These are phyloP conservation scores for Agonopterix heracliana DNA, from an alignment of 2,888 invertebrate species.

Conservation along the genomic window DNA sequence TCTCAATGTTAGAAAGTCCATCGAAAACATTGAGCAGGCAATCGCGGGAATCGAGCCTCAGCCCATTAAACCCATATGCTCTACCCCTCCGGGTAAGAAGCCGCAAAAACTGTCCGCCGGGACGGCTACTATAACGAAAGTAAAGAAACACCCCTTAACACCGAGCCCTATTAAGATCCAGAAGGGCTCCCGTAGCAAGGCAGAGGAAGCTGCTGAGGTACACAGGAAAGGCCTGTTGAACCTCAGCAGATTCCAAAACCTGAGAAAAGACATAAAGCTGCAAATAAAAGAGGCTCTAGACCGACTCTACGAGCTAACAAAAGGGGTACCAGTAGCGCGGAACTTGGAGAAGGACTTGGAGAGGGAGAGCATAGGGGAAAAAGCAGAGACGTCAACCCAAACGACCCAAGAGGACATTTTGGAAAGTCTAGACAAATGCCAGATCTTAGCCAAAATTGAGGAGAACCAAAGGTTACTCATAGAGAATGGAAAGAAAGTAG, in stretches of 20 bases:
- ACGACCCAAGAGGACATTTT: neutral
- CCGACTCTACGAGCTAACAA: neutral
- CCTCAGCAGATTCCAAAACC: neutral
- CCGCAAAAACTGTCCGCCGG: neutral
- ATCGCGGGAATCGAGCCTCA: neutral
- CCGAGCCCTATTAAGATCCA: neutral
- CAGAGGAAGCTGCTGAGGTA: neutral
- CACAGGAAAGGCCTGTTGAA: neutral
- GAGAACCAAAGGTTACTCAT: constrained; percentile 2
- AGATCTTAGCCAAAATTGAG: constrained; percentile 2
- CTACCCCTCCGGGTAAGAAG: neutral
- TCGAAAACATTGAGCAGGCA: neutral
- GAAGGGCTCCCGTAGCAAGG: neutral
- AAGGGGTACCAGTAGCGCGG: neutral
- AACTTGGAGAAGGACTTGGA: neutral
- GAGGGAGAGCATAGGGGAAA: neutral
- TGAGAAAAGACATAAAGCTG: neutral
- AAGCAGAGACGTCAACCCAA: neutral
- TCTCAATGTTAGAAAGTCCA: neutral
- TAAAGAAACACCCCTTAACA: neutral
- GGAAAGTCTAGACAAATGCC: neutral
- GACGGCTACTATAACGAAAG: too few species aligned
- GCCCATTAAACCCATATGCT: neutral
- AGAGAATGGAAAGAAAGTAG: neutral
- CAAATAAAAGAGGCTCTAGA: neutral